Evolutionary conservation across 2,797 vertebrate species (phyloP), one percentile per base, ranked within the genome.

Genomic region (Gymnothorax javanicus): DNA sequence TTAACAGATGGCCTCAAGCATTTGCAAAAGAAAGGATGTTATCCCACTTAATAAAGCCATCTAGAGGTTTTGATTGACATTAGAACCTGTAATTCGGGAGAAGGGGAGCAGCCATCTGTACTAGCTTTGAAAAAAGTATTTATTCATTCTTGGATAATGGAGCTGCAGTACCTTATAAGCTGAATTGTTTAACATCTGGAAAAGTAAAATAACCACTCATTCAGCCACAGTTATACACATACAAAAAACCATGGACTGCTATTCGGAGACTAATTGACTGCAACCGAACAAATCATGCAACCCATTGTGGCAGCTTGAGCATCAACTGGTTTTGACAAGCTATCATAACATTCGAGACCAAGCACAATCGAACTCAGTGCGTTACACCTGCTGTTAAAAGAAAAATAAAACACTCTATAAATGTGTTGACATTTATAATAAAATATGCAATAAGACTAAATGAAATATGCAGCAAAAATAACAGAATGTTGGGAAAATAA

Each of bases 201-300:
- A 62, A 86, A 60, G 20, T 43, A 50, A n/a, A 82, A 50, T 58
- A 81, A 85, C 85, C 56, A 87, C 83, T 85, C 64, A 84, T 84
- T 87, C 62, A 69, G 57, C 54, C 57, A 7, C 73, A 54, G 33
- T 87, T 84, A 77, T 84, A 77, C 59, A 83, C 82, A 83, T 83
- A 83, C 59, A 83, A 58, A 58, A 81, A 81, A 52, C 33, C 75
- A 54, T 81, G 77, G 52, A 54, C 77, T n/a, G 52, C 20, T 56
- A 81, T 23, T n/a, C 52, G 23, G 50, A 56, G 77, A 81, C 20
- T 52, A 81, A 81, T 77, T 77, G 73, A 77, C 12, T 77, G 43
- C 73, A 43, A 77, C 43, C 73, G 52, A 52, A 50, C 71, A 75
- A 77, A 50, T 50, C 73, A 50, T 7, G 6, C 6, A 77, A 52